These are phyloP conservation scores for Pseudobourletiella spinata DNA, from an alignment of 1,140 invertebrate species.

Conservation along the genomic window DNA sequence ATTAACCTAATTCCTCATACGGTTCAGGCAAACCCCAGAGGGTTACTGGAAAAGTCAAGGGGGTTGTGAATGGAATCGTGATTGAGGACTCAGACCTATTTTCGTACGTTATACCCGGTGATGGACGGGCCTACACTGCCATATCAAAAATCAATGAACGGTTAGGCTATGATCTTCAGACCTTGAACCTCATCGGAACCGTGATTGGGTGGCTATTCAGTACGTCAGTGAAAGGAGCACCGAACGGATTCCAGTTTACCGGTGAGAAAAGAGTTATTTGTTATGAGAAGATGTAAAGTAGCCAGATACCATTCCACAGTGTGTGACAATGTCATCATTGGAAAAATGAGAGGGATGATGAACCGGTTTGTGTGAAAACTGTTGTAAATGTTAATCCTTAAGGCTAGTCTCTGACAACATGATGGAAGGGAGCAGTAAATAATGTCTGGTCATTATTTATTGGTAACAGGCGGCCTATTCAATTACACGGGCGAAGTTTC, in stretches of 20 bases:
- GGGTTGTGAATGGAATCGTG: slow-evolving; percentile 63
- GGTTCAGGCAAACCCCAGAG: slow-evolving; percentile 69
- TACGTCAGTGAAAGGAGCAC: slow-evolving; percentile 56
- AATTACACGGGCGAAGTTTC: slow-evolving; percentile 67
- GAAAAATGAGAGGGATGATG: too few species aligned
- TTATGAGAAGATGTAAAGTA: too few species aligned
- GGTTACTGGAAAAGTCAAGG: slow-evolving; percentile 73
- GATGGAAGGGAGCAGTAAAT: too few species aligned
- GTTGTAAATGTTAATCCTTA: too few species aligned
- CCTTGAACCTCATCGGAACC: slow-evolving; percentile 64
- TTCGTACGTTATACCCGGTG: slow-evolving; percentile 79
- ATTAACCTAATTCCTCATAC: too few species aligned
- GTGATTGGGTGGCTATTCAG: slow-evolving; percentile 89
- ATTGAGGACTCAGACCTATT: slow-evolving; percentile 75
- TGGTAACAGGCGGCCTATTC: slow-evolving; percentile 60
- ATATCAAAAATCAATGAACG: slow-evolving; percentile 63
- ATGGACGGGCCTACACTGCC: slow-evolving; percentile 84
- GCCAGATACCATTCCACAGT: too few species aligned
- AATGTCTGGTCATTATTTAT: too few species aligned
- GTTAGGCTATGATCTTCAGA: slow-evolving; percentile 68
- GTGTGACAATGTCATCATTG: too few species aligned
- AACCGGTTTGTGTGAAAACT: too few species aligned
- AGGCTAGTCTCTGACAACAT: too few species aligned
- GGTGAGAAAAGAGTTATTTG: too few species aligned
- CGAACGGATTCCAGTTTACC: slow-evolving; percentile 78